Percentiles rank a stretch among this genome's conserved stretches.
These are phyloP conservation scores for Engystomops pustulosus DNA, from an alignment of 2,113 vertebrate species.

Conservation along the genomic window DNA sequence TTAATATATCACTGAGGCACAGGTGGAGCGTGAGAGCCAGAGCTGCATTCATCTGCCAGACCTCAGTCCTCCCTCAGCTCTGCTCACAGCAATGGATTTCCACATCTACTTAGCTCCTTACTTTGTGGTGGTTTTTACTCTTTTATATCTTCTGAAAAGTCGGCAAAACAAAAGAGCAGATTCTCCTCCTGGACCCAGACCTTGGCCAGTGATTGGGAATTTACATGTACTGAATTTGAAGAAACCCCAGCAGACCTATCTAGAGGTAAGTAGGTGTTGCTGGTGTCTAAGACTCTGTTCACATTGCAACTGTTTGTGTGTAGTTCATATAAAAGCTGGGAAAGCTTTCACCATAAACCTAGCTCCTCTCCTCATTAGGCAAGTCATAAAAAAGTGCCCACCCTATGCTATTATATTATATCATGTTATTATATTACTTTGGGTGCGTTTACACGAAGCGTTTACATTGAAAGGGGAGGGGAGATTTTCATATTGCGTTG, in stretches of 20 bases:
- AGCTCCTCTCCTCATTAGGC: too few species aligned
- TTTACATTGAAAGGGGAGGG: too few species aligned
- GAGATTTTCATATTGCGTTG: too few species aligned
- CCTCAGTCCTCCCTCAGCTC: not conserved
- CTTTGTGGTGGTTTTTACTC: not conserved
- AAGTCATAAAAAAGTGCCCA: too few species aligned
- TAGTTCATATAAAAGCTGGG: too few species aligned
- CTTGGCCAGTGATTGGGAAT: not conserved
- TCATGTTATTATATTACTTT: too few species aligned
- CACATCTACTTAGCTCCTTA: not conserved
- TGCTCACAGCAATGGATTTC: not conserved
- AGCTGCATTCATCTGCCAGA: not conserved
- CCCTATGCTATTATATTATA: too few species aligned
- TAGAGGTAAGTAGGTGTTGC: not conserved
- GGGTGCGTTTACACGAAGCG: too few species aligned
- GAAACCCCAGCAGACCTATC: not conserved
- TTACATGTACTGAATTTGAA: not conserved
- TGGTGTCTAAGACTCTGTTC: too few species aligned
- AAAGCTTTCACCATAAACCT: too few species aligned
- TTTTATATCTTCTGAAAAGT: constrained; percentile 5
- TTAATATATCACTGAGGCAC: not conserved
- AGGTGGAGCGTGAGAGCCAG: not conserved
- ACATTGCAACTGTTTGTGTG: too few species aligned
- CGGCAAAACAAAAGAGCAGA: not conserved
- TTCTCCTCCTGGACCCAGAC: constrained; percentile 2